These are phyloP conservation scores for Catharus minimus DNA, from an alignment of 2,113 vertebrate species.

Conservation along the genomic window DNA sequence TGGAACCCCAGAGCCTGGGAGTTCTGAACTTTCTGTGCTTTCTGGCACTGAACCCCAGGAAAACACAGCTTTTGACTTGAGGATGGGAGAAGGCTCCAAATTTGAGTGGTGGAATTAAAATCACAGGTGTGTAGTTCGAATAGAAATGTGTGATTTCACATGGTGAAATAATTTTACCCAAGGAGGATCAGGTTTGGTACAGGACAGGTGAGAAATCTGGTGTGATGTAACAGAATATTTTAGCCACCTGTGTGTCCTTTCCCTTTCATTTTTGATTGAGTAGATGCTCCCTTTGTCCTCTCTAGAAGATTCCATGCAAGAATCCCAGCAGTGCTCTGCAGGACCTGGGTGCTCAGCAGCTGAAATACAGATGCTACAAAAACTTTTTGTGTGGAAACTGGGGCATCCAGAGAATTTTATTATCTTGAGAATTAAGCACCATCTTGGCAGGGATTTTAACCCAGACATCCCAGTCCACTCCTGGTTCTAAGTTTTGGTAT, in stretches of 20 bases:
- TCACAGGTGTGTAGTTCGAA: too few relatives aligned
- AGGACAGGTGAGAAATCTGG: background rate
- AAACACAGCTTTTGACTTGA: too few relatives aligned
- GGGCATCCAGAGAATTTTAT: background rate
- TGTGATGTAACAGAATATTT: background rate
- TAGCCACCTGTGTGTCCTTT: background rate
- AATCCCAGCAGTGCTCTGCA: background rate
- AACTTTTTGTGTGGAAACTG: background rate
- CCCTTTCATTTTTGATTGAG: background rate
- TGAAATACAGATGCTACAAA: background rate
- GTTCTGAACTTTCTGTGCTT: too few relatives aligned
- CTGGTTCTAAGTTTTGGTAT: background rate
- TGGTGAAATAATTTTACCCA: background rate
- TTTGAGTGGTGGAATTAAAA: too few relatives aligned
- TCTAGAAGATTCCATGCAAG: background rate
- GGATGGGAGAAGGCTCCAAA: too few relatives aligned
- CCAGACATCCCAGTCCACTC: background rate
- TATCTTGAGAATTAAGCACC: background rate
- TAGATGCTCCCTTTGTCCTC: background rate
- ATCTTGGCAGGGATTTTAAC: background rate
- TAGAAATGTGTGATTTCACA: too few relatives aligned
- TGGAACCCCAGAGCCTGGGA: too few relatives aligned
- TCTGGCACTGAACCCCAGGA: too few relatives aligned
- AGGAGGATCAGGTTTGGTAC: background rate
- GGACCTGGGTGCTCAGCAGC: background rate